Base-by-base conservation (phyloP, 1,140 invertebrate genomes). In the Caenorhabditis remanei region DNA sequence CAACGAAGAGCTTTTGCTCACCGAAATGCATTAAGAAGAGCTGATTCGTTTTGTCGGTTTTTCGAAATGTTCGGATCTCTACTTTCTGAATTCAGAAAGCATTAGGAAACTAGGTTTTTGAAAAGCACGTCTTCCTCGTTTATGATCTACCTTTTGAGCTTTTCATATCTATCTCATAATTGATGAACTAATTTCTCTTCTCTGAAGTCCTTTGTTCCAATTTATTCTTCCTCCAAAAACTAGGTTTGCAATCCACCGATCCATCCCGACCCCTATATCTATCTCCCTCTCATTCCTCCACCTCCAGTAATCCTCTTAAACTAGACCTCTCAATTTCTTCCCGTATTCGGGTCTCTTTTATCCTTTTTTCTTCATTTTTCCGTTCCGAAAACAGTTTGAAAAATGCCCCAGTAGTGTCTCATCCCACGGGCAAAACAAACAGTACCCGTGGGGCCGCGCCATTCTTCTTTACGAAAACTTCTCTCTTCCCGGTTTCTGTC, bases 341-440 rank as follows among this genome's bases (percentile, higher is more conserved):
- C 56, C 24, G 6, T 11, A 63, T 63, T 63, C 46, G 71, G 71
- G 5, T 75, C n/a, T 79, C 46, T 50, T 53, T 53, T 53, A 5
- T 53, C 50, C 11, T 14, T 53, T 53, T 53, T 53, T 79, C n/a
- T 50, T n/a, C 8, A 16, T 71, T 71, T 24, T 79, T 79, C 71
- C 71, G 71, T 79, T 79, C 71, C 71, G 46, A 79, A 50, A 79
- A 79, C 71, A 79, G 71, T 79, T 79, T 53, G 71, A 79, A 50
- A 79, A 46, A 71, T 43, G 40, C 21, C 41, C 40, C 71, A 48
- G 71, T 79, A 40, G 71, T 46, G 53, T 79, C 71, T n/a, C n/a
- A n/a, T n/a, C 56, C 56, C 16, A 58, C 67, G 67, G 32, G 46
- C 46, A 79, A 50, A 50, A 41, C 71, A 79, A 79, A 79, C 71